Percentiles rank a stretch among this genome's conserved stretches.
Conservation (phyloP, 2,113 vertebrate species). For the Callospermophilus lateralis region DNA sequence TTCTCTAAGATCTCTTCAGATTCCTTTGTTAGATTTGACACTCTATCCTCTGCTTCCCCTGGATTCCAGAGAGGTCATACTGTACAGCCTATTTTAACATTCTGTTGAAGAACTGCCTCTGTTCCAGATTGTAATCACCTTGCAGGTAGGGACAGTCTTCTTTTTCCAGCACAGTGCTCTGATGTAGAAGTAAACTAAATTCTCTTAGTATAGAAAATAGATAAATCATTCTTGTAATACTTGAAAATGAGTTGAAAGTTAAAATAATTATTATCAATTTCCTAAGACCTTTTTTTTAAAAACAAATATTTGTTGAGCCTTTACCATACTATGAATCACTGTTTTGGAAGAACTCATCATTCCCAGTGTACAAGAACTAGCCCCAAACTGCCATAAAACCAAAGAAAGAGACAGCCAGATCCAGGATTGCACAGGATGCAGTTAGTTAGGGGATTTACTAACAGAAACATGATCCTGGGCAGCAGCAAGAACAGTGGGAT, state of each 20-base stretch:
- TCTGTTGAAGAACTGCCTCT: background rate
- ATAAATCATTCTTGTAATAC: background rate
- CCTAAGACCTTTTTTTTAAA: background rate
- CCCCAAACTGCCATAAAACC: background rate
- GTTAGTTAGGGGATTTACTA: background rate
- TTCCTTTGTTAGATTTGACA: background rate
- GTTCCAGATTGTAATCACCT: background rate
- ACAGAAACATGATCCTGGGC: background rate
- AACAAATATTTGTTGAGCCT: background rate
- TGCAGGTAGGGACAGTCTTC: background rate
- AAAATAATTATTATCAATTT: background rate
- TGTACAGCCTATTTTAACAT: background rate
- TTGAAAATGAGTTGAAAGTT: background rate
- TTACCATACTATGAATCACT: background rate
- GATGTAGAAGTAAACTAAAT: background rate
- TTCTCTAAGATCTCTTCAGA: background rate
- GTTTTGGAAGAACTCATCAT: background rate
- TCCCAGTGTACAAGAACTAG: background rate
- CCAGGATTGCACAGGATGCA: background rate
- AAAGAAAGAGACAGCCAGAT: background rate
- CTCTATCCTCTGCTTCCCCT: background rate
- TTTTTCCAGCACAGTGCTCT: background rate
- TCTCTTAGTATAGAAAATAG: background rate
- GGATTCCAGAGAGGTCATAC: background rate
- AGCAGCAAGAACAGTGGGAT: background rate